Base-by-base conservation (phyloP, 2,888 invertebrate species). In the Drosophila picticornis region DNA sequence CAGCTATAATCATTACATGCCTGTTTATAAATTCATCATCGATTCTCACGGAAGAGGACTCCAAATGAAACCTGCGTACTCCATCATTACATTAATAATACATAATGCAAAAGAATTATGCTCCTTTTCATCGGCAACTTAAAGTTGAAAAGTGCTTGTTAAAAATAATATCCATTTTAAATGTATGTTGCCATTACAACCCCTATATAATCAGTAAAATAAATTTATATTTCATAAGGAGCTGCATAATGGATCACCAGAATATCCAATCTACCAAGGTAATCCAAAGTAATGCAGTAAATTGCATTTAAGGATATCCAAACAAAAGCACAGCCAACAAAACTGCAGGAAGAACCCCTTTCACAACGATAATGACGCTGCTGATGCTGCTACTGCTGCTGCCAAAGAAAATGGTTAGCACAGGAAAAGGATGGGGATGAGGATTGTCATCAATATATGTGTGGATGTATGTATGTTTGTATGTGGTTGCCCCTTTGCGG, bases 271-370 rank as follows among this genome's bases (percentile, higher is more conserved):
- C 55, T n/a, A 50, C 27, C 48, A 66, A 57, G 31, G 43, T 53
- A 60, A 67, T 51, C 48, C 55, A 27, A 56, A 22, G 59, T 36
- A 81, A 57, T 68, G 70, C 58, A 74, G 66, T 70, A 72, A 80
- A 70, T 71, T 76, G 80, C 66, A 80, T 65, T 73, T 73, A 74
- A 70, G 66, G 55, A 73, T 73, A 63, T 61, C 74, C 69, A 55
- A 73, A 60, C 48, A 38, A 27, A 52, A 29, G 29, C 13, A 13
- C 5, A 11, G n/a, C 4, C 1, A 46, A 13, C 22, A 22, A 34
- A 34, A 19, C 2, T 36, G 19, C 6, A 7, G 46, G 16, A 25
- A 25, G 46, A 43, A 13, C 38, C 56, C 43, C 38, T 46, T 43
- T 38, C 52, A 51, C 67, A 59, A 69, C 79, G 69, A 79, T 75